Evolutionary conservation across 2,797 vertebrate genomes (phyloP).

Genomic region (Melopsittacus undulatus): DNA sequence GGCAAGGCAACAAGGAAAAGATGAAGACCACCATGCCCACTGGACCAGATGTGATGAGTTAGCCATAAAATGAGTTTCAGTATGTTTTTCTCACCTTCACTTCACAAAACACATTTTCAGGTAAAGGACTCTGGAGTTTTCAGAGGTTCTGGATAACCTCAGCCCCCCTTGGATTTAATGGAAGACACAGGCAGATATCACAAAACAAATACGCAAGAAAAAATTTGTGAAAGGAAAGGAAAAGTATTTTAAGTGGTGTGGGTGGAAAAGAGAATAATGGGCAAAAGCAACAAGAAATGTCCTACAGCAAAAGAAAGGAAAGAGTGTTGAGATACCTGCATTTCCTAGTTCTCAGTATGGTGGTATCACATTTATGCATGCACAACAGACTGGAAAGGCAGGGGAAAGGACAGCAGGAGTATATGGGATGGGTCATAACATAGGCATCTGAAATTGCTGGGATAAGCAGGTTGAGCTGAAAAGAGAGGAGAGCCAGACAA

Average conservation of each 20-base stretch:
- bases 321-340: neutral
- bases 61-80: neutral
- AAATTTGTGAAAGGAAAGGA: neutral
- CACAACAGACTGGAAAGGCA: neutral
- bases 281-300: neutral
- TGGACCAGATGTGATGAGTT: neutral
- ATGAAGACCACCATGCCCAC: neutral
- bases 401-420: neutral
- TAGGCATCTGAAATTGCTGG: neutral
- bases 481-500: neutral
- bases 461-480: neutral
- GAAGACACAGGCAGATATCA: neutral
- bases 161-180: neutral
- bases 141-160: neutral
- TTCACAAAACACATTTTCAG: neutral
- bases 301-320: neutral
- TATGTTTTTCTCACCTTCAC: neutral
- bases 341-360: neutral
- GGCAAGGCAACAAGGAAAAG: neutral
- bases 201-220: neutral
- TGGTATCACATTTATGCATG: neutral
- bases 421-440: neutral
- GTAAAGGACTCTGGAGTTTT: neutral
- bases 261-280: neutral
- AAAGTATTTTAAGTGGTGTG: neutral